Conservation (phyloP, 2,113 vertebrate genomes). For the Oenanthe oenanthe region DNA sequence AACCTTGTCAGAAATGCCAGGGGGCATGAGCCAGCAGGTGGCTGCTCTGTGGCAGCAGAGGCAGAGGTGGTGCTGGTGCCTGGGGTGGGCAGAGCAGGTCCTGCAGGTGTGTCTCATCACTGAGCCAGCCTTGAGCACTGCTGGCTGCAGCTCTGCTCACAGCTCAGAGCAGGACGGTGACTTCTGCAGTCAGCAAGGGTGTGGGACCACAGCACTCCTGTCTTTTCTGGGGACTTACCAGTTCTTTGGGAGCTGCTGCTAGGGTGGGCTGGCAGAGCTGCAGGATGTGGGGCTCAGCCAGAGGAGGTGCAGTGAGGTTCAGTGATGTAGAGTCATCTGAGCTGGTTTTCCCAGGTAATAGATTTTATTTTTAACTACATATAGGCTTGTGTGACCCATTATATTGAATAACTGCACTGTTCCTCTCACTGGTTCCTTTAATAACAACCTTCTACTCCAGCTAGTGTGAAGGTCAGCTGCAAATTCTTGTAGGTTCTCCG, state of each 20-base stretch:
- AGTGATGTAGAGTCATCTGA: not conserved
- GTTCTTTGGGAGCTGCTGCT: not conserved
- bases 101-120: rapidly evolving
- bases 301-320: not conserved
- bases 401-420: constrained; percentile 54
- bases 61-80: not conserved
- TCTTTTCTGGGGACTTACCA: not conserved
- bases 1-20: not conserved
- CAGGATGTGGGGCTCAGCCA: not conserved
- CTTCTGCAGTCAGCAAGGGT: not conserved
- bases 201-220: not conserved
- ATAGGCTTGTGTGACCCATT: constrained; percentile 59
- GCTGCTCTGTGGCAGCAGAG: not conserved
- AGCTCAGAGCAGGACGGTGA: rapidly evolving
- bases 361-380: constrained; percentile 66
- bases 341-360: constrained; percentile 14
- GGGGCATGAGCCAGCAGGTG: rapidly evolving
- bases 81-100: not conserved
- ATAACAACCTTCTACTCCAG: constrained; percentile 70
- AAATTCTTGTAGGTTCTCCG: constrained; percentile 42
- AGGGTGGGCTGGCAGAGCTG: not conserved
- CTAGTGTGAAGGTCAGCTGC: constrained; percentile 67
- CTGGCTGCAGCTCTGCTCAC: rapidly evolving
- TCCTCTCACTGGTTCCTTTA: constrained; percentile 53
- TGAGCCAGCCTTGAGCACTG: rapidly evolving